phyloP scores from a whole-genome alignment of 2,113 vertebrate species.

The Saguinus imperator region DNA sequence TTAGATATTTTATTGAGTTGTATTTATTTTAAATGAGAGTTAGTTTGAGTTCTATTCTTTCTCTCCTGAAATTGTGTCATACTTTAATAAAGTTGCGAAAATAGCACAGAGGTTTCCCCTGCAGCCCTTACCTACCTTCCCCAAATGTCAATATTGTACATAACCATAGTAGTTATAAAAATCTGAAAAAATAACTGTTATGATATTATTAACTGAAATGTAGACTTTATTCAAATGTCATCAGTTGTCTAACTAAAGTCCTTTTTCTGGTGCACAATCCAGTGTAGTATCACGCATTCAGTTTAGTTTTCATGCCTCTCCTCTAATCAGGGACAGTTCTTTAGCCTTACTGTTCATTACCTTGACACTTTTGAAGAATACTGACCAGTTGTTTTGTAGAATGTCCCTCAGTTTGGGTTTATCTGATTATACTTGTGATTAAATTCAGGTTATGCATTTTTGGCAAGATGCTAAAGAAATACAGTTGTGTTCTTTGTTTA shows the following conservation, averaged over 20 bases:
- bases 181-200: neutral
- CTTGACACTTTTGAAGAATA: neutral
- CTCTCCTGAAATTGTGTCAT: neutral
- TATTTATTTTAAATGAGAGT: neutral
- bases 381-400: neutral
- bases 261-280: neutral
- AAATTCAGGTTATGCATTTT: neutral
- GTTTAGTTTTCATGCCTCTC: conserved; percentile 5
- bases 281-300: neutral
- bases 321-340: neutral
- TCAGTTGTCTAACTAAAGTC: neutral
- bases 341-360: neutral
- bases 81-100: neutral
- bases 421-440: conserved; percentile 13
- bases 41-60: conserved; percentile 22
- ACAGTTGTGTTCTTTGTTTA: neutral
- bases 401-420: conserved; percentile 5
- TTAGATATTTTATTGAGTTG: conserved; percentile 4
- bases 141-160: neutral
- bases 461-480: neutral
- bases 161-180: neutral
- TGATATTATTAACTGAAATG: neutral
- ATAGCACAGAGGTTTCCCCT: neutral
- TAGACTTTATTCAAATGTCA: neutral
- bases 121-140: neutral